phyloP scores from a whole-genome alignment of 2,888 invertebrate species.

The Aphrophora alni region DNA sequence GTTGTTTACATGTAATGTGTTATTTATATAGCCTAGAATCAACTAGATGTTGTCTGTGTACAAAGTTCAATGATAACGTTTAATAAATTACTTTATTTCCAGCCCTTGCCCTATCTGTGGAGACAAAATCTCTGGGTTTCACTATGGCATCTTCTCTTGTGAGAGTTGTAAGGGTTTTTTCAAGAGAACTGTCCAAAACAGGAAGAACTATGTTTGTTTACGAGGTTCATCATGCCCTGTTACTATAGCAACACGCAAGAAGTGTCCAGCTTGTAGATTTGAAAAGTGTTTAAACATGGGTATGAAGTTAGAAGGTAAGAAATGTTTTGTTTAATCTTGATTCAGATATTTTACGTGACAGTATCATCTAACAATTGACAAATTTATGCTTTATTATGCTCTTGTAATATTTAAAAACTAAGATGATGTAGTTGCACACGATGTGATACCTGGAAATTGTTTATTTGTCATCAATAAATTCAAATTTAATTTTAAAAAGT shows the following conservation, averaged over 20 bases:
- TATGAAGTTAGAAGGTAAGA: conserved; percentile 91
- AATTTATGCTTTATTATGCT: no score
- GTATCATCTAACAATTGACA: no score
- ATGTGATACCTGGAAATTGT: no score
- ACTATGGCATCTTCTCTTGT: conserved; percentile 97
- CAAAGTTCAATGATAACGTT: no score
- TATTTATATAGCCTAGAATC: no score
- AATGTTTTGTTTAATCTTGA: no score
- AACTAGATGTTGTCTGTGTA: no score
- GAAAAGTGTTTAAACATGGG: conserved; percentile 95
- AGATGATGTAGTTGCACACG: no score
- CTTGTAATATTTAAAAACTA: no score
- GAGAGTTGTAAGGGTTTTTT: conserved; percentile 99
- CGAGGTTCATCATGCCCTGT: conserved; percentile 91
- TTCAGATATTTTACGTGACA: not conserved
- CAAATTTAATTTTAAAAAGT: no score
- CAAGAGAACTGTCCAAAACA: conserved; percentile 97
- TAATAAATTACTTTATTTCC: conserved; percentile 51
- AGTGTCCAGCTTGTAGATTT: conserved; percentile 96
- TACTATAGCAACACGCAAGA: conserved; percentile 91
- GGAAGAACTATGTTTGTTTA: conserved; percentile 94
- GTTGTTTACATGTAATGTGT: no score
- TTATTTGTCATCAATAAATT: no score
- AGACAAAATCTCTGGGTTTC: conserved; percentile 95
- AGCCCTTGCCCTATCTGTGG: conserved; percentile 96